Percentiles rank a stretch among this genome's conserved stretches.
These are phyloP conservation scores for Criorhina ranunculi DNA, from an alignment of 2,888 invertebrate species.

Conservation along the genomic window DNA sequence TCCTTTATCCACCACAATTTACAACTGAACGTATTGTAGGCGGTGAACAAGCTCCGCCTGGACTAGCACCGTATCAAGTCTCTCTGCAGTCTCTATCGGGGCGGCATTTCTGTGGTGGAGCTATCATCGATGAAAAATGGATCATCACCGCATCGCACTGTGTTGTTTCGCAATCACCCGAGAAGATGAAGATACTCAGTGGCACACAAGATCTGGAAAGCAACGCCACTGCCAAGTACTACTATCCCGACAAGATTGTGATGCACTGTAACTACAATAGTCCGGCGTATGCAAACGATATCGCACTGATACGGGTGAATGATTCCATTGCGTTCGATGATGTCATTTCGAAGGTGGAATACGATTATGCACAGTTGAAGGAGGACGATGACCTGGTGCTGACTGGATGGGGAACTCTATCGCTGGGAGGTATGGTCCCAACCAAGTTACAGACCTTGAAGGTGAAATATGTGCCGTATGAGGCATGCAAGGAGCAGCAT, in stretches of 20 bases:
- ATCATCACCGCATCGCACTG: constrained; percentile 83
- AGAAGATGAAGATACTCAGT: constrained; percentile 79
- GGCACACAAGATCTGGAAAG: constrained; percentile 81
- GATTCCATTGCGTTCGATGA: constrained; percentile 86
- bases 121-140: constrained; percentile 83
- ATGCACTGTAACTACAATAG: constrained; percentile 81
- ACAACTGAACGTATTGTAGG: constrained; percentile 81
- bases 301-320: constrained; percentile 88
- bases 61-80: constrained; percentile 83
- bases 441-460: constrained; percentile 86
- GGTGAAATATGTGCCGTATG: constrained; percentile 86
- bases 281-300: constrained; percentile 86
- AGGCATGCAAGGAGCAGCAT: constrained; percentile 86
- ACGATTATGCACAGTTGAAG: constrained; percentile 81
- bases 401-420: constrained; percentile 88
- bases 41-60: constrained; percentile 81
- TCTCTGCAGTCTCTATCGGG: constrained; percentile 80
- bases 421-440: constrained; percentile 85
- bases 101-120: constrained; percentile 83
- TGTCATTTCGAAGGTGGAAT: constrained; percentile 86
- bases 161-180: constrained; percentile 80
- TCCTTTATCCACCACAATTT: constrained; percentile 70
- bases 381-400: constrained; percentile 86
- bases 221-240: constrained; percentile 79
- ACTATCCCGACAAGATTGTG: constrained; percentile 80